Conservation (phyloP, 2,797 vertebrate genomes). For the Chaunax sp. region DNA sequence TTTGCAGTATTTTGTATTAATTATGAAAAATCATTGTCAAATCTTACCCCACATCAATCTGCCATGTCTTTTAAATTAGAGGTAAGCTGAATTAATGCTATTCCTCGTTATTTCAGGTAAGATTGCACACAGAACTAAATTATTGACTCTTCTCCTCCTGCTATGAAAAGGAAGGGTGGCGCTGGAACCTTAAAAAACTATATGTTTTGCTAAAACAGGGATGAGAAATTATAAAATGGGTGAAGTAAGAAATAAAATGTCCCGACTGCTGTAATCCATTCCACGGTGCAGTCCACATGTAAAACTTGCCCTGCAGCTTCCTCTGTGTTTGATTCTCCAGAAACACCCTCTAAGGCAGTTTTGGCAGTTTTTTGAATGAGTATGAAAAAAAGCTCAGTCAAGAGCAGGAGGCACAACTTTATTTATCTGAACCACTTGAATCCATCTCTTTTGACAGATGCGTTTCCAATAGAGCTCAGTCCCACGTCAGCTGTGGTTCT, state of each 20-base stretch:
- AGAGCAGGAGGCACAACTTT: conserved; percentile 49
- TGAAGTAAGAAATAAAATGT: no score
- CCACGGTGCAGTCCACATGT: conserved; percentile 5
- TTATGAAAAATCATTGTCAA: neutral
- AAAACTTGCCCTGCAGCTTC: conserved; percentile 38
- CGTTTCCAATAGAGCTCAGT: conserved; percentile 62
- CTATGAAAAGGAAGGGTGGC: conserved; percentile 16
- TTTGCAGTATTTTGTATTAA: neutral
- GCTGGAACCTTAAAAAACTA: conserved; percentile 18
- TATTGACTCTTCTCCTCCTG: conserved; percentile 1
- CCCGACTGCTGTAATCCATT: no score
- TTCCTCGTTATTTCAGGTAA: neutral
- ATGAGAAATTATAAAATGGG: conserved; percentile 39
- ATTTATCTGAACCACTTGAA: conserved; percentile 57
- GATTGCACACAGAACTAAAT: conserved; percentile 10
- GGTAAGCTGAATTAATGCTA: no score
- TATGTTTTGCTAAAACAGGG: conserved; percentile 32
- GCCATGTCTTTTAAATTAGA: no score
- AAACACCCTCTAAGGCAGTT: conserved; percentile 32
- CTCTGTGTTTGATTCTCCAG: conserved; percentile 34
- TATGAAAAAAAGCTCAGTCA: conserved; percentile 32
- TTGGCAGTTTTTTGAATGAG: conserved; percentile 41
- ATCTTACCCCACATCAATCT: neutral
- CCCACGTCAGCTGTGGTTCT: conserved; percentile 52
- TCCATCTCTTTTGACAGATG: conserved; percentile 63